Conservation (phyloP, 2,888 invertebrate species). For the Therioaphis trifolii region DNA sequence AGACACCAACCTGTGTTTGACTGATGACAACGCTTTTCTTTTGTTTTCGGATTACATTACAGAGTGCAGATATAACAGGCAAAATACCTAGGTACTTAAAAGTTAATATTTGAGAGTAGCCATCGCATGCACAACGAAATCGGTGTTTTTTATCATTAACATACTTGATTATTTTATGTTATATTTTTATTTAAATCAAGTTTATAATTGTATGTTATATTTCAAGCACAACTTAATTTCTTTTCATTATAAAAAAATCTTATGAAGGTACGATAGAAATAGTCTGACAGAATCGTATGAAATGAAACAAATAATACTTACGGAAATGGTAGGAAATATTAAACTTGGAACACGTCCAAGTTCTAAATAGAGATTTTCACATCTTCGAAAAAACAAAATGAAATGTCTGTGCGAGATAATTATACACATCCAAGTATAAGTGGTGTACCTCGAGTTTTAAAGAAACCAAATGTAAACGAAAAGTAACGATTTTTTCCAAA, state of each 20-base stretch:
- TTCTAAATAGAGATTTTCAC: slow-evolving; percentile 28
- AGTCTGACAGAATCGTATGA: no score
- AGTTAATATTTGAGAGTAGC: not conserved
- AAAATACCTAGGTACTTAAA: not conserved
- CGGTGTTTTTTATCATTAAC: not conserved
- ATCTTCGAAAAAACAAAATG: not conserved
- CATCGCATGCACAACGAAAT: slow-evolving; percentile 1
- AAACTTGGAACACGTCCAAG: slow-evolving; percentile 33
- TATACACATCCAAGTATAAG: not conserved
- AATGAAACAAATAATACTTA: not conserved
- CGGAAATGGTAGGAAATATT: not conserved
- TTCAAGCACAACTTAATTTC: not conserved
- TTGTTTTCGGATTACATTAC: not conserved
- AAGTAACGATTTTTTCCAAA: not conserved
- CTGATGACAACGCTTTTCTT: not conserved
- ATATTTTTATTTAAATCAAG: not conserved
- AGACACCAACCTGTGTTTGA: not conserved
- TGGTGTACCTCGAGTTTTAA: not conserved
- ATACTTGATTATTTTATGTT: not conserved
- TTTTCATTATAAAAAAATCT: not conserved
- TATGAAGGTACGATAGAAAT: not conserved
- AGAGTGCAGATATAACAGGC: not conserved
- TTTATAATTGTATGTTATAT: not conserved
- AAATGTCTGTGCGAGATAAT: not conserved
- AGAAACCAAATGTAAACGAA: not conserved